Base-by-base conservation (phyloP, 2,113 vertebrate genomes). In the Brachyhypopomus occidentalis region DNA sequence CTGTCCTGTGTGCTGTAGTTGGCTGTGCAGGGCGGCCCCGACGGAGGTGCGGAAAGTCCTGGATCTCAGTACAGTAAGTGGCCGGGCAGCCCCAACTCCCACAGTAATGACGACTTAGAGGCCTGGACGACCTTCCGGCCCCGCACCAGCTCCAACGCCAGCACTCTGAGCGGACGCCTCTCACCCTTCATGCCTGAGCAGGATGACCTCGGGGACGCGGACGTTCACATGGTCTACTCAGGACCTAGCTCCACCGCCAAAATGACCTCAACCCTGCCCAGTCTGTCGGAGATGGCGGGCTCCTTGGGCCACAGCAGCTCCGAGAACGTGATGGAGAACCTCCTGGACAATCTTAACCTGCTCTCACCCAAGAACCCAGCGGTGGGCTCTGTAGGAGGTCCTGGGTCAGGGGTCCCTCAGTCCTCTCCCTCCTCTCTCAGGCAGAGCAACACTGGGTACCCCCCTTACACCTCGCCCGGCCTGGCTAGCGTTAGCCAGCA, bases 71-170 rank as follows among this genome's bases (percentile, higher is more conserved):
- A 96, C 88, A 92, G 95, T 0, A 98, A 98, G 84, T 99, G 98
- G 98, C 98, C 97, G 0, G 96, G 96, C 11, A 99, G 98, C 88
- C 97, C 98, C 20, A 97, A 95, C 89, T 97, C 96, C 55, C 98
- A 98, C 93, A 98, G 97, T 90, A 98, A 98, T 0, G 97, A 99
- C 1, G 98, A 98, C 91, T 97, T 98, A 23, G 98, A 99, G 27
- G 93, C 94, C 41, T 99, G 98, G 98, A 97, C 91, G 86, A 95
- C 96, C 22, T 97, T 99, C 92, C 93, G 97, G 82, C 95, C 97
- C 56, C 94, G 97, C 85, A 96, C 97, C 59, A 96, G 95, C 92
- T 99, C 98, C 76, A 98, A 99, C 0, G 98, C 98, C 80, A 99
- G 98, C 85, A 98, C 96, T 0, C 89, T 98, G 77, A 99, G 97